Base-by-base conservation (phyloP, 2,797 vertebrate species). In the Holocentrus rufus region DNA sequence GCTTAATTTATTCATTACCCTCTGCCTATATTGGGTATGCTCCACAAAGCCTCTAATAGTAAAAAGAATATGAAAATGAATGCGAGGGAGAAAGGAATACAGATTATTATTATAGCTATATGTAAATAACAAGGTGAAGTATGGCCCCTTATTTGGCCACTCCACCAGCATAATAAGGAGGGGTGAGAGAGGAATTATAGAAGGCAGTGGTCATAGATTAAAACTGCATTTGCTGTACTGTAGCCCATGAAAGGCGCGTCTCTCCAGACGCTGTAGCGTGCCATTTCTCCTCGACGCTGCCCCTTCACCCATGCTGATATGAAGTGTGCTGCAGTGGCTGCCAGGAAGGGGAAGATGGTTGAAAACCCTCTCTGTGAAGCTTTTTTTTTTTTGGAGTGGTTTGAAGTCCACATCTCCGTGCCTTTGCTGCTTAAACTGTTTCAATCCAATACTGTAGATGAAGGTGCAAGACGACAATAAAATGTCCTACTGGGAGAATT, bases 1-100 rank as follows among this genome's bases (percentile, higher is more conserved):
- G 87, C 78, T 88, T 91, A 89, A 89, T 92, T 91, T 92, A 92
- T 92, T 92, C 88, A 88, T 88, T 83, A 83, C 70, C 63, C 74
- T 71, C 56, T n/a, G 34, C 71, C 72, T 68, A 59, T 57, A 34
- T 79, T 34, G 70, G 49, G 53, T 64, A 49, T 55, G 52, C 31
- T 47, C 44, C 4, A 30, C 81, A 65, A 78, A 85, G 73, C 78
- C 54, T 36, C 72, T 77, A 60, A 85, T 85, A 64, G 65, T 82
- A 87, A 90, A 91, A 76, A 56, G 77, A 83, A 83, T 83, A 80
- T 87, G 79, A 83, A 88, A 89, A 86, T 64, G 36, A 88, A 86
- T 75, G 55, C 75, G 81, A 83, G 69, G 74, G 60, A 54, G 74
- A 70, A 56, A 70, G 59, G 70, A 81, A 79, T 74, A 64, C 25